Base-by-base conservation (phyloP, 1,140 invertebrate genomes). In the Anthonomus grandis region DNA sequence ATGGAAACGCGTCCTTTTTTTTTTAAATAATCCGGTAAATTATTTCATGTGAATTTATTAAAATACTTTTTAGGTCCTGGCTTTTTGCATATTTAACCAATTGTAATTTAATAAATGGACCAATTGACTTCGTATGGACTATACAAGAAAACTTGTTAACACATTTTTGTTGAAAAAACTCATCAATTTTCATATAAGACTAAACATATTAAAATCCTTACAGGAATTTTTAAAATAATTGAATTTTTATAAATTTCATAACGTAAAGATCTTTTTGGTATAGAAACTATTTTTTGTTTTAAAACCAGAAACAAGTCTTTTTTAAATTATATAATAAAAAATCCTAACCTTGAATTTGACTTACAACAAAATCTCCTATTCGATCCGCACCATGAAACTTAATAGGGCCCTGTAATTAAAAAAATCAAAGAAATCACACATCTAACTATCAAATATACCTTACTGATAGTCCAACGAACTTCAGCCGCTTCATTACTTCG, bases 351-450 rank as follows among this genome's bases (percentile, higher is more conserved):
- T 93, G 90, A 66, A 91, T 85, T 80, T 93, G 91, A 70, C 87
- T 85, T 63, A 94, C 87, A 0, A 87, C 85, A 1, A 89, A 86
- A 60, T 90, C 86, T 38, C 90, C 90, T 45, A 92, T 81, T 37
- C 91, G 81, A 72, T 94, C 91, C 0, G 89, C 85, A 2, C 90
- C 90, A 62, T 85, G 83, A 66, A 94, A 94, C 0, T 86, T 89
- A 0, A 95, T 84, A 12, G 90, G 90, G 12, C 91, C 91, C 91
- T 93, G 72, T 61, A 77, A 68, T 25, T 39, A 37, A 52, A 41
- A 52, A 10, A 15, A 25, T 54, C 21, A 17, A 17, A 22, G 10
- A 37, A 41, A n/a, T 13, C 5, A 24, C 12, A 17, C 34, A 2
- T 19, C 12, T 8, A 39, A 6, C 27, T 48, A 18, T 10, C 12